A percentile compares a stretch with the other conserved stretches of the same genome.
Evolutionary conservation across 2,888 invertebrate species (phyloP).

Genomic region (Thecophora atra): DNA sequence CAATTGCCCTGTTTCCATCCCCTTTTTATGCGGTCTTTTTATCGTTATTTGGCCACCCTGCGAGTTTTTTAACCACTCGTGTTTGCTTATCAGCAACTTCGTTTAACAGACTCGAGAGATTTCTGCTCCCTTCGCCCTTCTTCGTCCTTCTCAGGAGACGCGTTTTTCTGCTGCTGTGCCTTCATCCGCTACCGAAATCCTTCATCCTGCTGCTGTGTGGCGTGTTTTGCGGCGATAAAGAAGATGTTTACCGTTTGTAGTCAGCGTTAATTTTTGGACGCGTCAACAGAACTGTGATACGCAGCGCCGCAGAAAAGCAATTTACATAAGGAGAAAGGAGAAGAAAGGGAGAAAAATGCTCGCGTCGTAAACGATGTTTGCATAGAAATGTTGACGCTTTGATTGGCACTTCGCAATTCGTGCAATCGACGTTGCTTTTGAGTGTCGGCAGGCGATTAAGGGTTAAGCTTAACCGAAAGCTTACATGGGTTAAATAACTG

Average conservation of each 20-base stretch:
- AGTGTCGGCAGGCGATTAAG: no score
- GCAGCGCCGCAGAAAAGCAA: conserved; percentile 1
- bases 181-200: background rate
- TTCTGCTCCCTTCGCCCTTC: background rate
- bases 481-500: background rate
- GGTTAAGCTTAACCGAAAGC: no score
- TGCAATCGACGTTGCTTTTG: background rate
- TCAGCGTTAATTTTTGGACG: conserved; percentile 46
- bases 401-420: background rate
- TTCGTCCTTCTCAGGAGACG: no score
- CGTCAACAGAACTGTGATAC: conserved; percentile 32
- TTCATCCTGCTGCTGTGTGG: conserved; percentile 46
- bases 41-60: conserved; percentile 16
- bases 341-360: background rate
- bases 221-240: conserved; percentile 62
- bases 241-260: conserved; percentile 59
- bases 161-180: background rate
- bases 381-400: conserved; percentile 6
- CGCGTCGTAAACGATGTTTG: background rate
- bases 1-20: background rate
- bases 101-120: background rate
- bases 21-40: background rate
- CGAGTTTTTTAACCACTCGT: conserved; percentile 2
- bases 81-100: conserved; percentile 21
- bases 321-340: background rate